Conservation (phyloP, 1,140 invertebrate species). For the Zaprionus africanus region DNA sequence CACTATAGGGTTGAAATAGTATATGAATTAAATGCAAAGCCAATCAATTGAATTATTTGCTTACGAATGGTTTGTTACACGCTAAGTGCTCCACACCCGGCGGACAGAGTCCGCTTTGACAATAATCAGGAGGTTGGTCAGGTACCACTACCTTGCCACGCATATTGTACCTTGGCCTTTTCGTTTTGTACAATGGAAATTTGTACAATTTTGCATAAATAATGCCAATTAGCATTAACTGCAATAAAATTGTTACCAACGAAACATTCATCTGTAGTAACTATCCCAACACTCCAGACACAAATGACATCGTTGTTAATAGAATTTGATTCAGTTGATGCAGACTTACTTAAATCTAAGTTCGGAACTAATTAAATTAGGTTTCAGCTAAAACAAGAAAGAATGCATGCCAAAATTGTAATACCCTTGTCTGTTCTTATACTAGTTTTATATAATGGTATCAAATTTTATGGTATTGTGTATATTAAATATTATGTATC, state of each 20-base stretch:
- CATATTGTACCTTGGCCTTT: background rate
- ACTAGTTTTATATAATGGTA: too few relatives aligned
- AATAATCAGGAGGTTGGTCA: background rate
- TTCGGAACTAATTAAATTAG: background rate
- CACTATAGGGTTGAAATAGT: slow-evolving; percentile 9
- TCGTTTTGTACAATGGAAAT: background rate
- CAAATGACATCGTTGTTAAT: background rate
- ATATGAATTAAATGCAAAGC: background rate
- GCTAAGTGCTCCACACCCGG: background rate
- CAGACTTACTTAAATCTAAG: background rate
- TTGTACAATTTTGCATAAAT: too few relatives aligned
- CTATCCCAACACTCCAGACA: background rate
- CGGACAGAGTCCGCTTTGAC: slow-evolving; percentile 11
- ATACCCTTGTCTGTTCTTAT: too few relatives aligned
- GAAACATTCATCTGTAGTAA: background rate
- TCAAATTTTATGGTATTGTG: too few relatives aligned
- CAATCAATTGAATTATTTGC: background rate
- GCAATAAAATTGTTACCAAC: background rate
- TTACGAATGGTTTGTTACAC: slow-evolving; percentile 22
- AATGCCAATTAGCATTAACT: background rate
- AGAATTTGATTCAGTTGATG: background rate
- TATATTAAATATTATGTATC: too few relatives aligned
- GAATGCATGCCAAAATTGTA: too few relatives aligned
- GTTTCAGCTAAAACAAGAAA: background rate
- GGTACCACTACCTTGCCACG: background rate